Evolutionary conservation across 2,113 vertebrate genomes (phyloP).

Genomic region (Bucco capensis): DNA sequence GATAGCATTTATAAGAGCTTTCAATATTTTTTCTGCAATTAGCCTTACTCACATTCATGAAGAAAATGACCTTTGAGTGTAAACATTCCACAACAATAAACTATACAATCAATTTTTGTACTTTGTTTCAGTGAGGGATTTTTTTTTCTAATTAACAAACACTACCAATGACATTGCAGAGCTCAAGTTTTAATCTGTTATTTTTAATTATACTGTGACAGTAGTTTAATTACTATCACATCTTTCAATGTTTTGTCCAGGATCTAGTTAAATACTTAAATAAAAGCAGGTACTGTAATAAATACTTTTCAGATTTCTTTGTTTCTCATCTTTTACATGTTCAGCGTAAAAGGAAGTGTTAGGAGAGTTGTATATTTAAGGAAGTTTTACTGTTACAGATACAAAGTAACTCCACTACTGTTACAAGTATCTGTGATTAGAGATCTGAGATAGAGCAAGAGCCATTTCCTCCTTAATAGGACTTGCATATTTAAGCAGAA

Average conservation of each 20-base stretch:
- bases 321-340: neutral
- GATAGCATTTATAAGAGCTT: neutral
- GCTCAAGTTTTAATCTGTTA: neutral
- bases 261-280: slow-evolving; percentile 14
- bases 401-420: neutral
- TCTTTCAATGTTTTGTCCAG: neutral
- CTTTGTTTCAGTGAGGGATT: neutral
- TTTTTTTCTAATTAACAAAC: neutral
- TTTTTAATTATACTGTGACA: slow-evolving; percentile 1
- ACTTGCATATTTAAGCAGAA: neutral
- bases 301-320: neutral
- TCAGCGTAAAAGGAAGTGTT: neutral
- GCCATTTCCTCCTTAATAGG: neutral
- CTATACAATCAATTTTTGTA: neutral
- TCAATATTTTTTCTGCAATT: neutral
- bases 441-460: neutral
- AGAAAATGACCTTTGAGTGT: neutral
- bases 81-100: neutral
- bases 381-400: neutral
- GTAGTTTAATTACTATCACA: slow-evolving; percentile 20
- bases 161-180: neutral
- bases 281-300: neutral
- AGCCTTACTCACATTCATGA: neutral
- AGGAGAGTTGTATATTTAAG: neutral
- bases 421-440: neutral